Conservation (phyloP, 1,140 invertebrate species). For the Ganaspis sp. region DNA sequence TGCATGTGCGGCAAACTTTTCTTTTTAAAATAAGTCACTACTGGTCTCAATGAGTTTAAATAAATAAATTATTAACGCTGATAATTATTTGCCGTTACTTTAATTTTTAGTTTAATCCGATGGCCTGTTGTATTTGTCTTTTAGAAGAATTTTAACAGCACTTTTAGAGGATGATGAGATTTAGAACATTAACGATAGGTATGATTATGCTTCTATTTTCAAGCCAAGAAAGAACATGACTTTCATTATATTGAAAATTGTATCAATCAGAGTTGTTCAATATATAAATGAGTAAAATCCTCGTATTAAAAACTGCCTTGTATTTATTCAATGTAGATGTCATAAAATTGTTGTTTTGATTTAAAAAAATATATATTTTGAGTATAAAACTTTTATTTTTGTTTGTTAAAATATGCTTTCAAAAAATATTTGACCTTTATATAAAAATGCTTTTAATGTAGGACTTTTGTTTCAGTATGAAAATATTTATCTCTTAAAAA, state of each 20-base stretch:
- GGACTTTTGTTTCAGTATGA: too few relatives aligned
- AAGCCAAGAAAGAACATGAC: neutral
- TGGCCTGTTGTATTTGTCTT: neutral
- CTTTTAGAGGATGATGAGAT: slow-evolving; percentile 36
- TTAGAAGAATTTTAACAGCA: neutral
- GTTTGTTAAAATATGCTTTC: too few relatives aligned
- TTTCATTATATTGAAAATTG: neutral
- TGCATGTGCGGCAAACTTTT: too few relatives aligned
- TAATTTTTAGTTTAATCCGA: slow-evolving; percentile 23
- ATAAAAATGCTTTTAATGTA: too few relatives aligned
- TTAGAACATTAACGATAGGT: slow-evolving; percentile 50
- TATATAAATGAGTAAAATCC: too few relatives aligned
- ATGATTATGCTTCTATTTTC: slow-evolving; percentile 30
- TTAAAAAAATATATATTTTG: too few relatives aligned
- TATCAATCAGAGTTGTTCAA: neutral
- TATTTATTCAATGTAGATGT: too few relatives aligned
- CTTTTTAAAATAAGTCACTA: neutral
- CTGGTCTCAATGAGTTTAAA: neutral
- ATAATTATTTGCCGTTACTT: slow-evolving; percentile 2
- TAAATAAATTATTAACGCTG: neutral
- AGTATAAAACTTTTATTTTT: too few relatives aligned
- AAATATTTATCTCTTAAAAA: too few relatives aligned
- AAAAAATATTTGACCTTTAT: too few relatives aligned
- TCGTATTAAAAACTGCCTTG: too few relatives aligned
- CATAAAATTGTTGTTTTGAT: too few relatives aligned